Evolutionary conservation across 2,797 vertebrate genomes (phyloP).

Genomic region (Hydrolagus colliei): DNA sequence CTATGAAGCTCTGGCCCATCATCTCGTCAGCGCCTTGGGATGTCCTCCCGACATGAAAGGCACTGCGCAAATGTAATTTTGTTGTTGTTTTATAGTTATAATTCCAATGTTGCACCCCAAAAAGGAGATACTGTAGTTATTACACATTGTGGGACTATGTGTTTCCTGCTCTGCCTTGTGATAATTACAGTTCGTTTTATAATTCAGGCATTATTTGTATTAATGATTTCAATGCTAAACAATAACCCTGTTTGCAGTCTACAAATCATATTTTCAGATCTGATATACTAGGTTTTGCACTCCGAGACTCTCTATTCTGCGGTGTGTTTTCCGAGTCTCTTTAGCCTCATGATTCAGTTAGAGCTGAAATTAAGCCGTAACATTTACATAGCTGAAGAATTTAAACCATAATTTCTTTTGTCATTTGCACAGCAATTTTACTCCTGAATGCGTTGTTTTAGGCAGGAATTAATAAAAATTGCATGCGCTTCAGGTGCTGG

Average conservation of each 20-base stretch:
- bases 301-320: neutral
- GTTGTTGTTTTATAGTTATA: neutral
- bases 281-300: conserved; percentile 15
- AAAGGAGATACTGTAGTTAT: neutral
- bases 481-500: conserved; percentile 84
- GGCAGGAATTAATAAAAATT: conserved; percentile 87
- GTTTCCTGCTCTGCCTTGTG: neutral
- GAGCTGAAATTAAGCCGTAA: conserved; percentile 66
- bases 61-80: neutral
- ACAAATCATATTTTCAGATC: conserved; percentile 19
- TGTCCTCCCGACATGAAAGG: no score
- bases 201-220: conserved; percentile 6
- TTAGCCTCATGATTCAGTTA: conserved; percentile 69
- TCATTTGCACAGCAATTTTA: conserved; percentile 95
- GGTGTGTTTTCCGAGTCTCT: conserved; percentile 40
- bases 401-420: conserved; percentile 88
- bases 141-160: neutral
- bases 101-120: neutral
- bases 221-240: neutral
- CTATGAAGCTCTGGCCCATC: no score
- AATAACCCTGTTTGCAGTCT: neutral
- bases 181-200: neutral
- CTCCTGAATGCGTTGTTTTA: conserved; percentile 93
- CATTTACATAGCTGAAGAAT: conserved; percentile 68
- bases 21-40: no score